Base-by-base conservation (phyloP, 2,113 vertebrate genomes). In the Cryptotis parvus region DNA sequence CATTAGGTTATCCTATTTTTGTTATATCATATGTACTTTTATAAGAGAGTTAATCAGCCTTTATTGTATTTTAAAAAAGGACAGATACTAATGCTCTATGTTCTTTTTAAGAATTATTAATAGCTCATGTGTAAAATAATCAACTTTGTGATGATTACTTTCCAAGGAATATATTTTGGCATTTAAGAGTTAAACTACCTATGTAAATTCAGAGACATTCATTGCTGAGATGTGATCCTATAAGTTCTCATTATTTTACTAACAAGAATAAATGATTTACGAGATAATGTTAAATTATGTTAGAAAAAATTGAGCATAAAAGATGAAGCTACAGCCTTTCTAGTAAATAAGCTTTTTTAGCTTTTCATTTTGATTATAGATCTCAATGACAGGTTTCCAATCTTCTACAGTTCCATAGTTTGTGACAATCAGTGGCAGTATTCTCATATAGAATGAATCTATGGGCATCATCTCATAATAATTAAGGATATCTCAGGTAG, bases 181-280 rank as follows among this genome's bases (percentile, higher is more conserved):
- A 92, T 49, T 68, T 76, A 81, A 20, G 43, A 94, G 85, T 90
- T 92, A 92, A 93, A 70, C 83, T 4, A 3, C 63, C 63, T 90
- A 85, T 91, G 66, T 81, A 85, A 74, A 92, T 24, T 79, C 75
- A 80, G 20, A 31, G 52, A 90, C 93, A 83, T 88, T 83, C 87
- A 83, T 93, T 69, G 18, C 41, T 76, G 45, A 4, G 4, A 39
- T 90, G 29, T 26, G 69, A 95, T 91, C 24, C 86, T 91, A 83
- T 74, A 92, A 22, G 49, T 68, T 82, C 29, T 72, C 20, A 63
- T 92, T 94, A 91, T 84, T 94, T 96, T 73, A 94, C 37, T 68
- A 65, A 69, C 43, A 77, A 69, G 35, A 95, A 94, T 86, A 90
- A 89, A 74, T 66, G 55, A 90, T 74, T 92, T 58, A 68, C n/a